These are phyloP conservation scores for Rachycentron canadum DNA, from an alignment of 2,797 vertebrate genomes.

Conservation along the genomic window DNA sequence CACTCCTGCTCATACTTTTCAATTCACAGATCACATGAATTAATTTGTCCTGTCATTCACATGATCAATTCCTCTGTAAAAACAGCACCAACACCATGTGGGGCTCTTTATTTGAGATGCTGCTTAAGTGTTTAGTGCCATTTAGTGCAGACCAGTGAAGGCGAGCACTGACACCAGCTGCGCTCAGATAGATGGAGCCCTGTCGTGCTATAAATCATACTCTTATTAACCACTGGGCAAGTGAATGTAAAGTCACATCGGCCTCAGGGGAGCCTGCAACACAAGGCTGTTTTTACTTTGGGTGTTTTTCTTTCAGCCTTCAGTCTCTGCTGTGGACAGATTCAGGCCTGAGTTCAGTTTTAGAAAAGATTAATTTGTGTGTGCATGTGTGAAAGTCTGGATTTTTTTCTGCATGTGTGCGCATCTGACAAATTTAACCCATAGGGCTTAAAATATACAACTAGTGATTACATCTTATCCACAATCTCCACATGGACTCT, in stretches of 20 bases:
- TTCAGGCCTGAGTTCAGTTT: conserved; percentile 23
- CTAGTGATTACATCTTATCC: not conserved
- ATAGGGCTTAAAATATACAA: too few relatives aligned
- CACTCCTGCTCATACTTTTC: not conserved
- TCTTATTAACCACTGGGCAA: conserved; percentile 70
- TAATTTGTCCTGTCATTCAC: not conserved
- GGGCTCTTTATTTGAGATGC: conserved; percentile 17
- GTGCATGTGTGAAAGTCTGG: not conserved
- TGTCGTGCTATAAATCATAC: conserved; percentile 69
- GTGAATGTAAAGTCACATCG: conserved; percentile 63
- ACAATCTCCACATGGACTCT: not conserved
- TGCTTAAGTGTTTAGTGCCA: conserved; percentile 39
- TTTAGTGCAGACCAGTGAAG: conserved; percentile 47
- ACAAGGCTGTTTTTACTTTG: conserved; percentile 45
- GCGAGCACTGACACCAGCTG: conserved; percentile 40
- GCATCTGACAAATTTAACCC: too few relatives aligned
- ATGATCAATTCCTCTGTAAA: not conserved
- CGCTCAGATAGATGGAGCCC: conserved; percentile 61
- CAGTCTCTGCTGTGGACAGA: conserved; percentile 11
- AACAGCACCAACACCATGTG: not conserved
- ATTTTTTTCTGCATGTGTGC: not conserved
- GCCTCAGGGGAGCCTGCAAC: conserved; percentile 52
- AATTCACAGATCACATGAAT: conserved; percentile 10
- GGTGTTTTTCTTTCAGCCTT: conserved; percentile 40
- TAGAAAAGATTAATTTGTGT: not conserved